A percentile compares a stretch with the other conserved stretches of the same genome.
These are phyloP conservation scores for Calameuta filiformis DNA, from an alignment of 2,888 invertebrate genomes.

Conservation along the genomic window DNA sequence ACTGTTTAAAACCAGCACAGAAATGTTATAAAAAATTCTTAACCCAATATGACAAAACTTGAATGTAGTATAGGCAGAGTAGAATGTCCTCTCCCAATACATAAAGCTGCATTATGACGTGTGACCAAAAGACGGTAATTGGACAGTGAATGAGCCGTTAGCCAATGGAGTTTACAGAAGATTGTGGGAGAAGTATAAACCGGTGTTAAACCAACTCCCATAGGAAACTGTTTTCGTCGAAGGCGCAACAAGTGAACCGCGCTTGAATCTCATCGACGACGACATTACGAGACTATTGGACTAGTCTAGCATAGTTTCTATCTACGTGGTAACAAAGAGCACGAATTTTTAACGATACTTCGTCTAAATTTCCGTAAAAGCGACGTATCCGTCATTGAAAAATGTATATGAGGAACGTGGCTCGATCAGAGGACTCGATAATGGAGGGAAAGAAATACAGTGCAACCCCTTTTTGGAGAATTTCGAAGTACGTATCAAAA, in stretches of 20 bases:
- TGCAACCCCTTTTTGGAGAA: neutral
- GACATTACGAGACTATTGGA: neutral
- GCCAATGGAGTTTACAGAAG: neutral
- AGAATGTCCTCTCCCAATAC: neutral
- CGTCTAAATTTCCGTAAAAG: neutral
- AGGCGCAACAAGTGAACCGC: neutral
- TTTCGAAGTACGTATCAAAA: neutral
- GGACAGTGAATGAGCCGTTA: neutral
- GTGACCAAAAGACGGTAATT: neutral
- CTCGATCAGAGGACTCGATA: neutral
- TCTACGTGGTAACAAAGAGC: neutral
- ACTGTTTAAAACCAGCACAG: neutral
- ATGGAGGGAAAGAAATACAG: neutral
- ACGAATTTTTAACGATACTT: neutral
- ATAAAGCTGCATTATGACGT: neutral
- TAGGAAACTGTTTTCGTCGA: neutral
- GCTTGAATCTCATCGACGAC: neutral
- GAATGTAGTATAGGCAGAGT: neutral
- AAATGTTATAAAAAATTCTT: neutral
- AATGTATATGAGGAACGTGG: neutral
- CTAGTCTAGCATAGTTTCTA: neutral
- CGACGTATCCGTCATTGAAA: neutral
- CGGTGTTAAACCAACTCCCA: neutral
- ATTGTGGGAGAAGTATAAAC: neutral
- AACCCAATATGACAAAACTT: neutral